Percentiles rank a stretch among this genome's conserved stretches.
These are phyloP conservation scores for Sebastes hopkinsi DNA, from an alignment of 2,797 vertebrate species.

Conservation along the genomic window DNA sequence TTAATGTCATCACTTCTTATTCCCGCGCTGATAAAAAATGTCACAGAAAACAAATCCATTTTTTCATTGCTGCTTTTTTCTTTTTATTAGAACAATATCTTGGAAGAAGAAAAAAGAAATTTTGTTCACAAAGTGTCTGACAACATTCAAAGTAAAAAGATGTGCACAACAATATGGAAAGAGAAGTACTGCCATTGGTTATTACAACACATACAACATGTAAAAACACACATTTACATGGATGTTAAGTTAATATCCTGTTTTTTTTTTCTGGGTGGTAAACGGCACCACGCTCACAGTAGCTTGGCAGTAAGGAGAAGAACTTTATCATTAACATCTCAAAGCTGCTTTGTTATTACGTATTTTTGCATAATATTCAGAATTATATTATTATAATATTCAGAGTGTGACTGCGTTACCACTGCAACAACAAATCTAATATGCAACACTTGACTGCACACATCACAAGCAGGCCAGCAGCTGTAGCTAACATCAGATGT, in stretches of 20 bases:
- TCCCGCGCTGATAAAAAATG: background rate
- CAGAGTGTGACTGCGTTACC: slow-evolving; percentile 6
- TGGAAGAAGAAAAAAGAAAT: slow-evolving; percentile 65
- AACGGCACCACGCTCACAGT: slow-evolving; percentile 26
- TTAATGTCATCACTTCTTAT: background rate
- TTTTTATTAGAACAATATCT: slow-evolving; percentile 95
- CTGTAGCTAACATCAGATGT: background rate
- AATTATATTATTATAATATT: background rate
- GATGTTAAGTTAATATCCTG: slow-evolving; percentile 24
- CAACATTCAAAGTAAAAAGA: slow-evolving; percentile 89
- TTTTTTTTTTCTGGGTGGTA: background rate
- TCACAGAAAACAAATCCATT: slow-evolving; percentile 6
- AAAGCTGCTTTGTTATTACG: slow-evolving; percentile 29
- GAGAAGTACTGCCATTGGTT: slow-evolving; percentile 83
- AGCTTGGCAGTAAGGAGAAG: slow-evolving; percentile 8
- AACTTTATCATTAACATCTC: slow-evolving; percentile 9
- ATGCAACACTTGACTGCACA: background rate
- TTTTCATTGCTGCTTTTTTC: slow-evolving; percentile 79
- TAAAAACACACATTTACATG: slow-evolving; percentile 55
- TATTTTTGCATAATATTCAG: slow-evolving; percentile 47
- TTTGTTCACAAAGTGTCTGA: slow-evolving; percentile 89
- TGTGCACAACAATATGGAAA: slow-evolving; percentile 87
- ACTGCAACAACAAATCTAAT: background rate
- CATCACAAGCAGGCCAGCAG: background rate
- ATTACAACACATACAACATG: slow-evolving; percentile 75